phyloP scores from a whole-genome alignment of 1,140 invertebrate genomes.

The Eupeodes corollae region DNA sequence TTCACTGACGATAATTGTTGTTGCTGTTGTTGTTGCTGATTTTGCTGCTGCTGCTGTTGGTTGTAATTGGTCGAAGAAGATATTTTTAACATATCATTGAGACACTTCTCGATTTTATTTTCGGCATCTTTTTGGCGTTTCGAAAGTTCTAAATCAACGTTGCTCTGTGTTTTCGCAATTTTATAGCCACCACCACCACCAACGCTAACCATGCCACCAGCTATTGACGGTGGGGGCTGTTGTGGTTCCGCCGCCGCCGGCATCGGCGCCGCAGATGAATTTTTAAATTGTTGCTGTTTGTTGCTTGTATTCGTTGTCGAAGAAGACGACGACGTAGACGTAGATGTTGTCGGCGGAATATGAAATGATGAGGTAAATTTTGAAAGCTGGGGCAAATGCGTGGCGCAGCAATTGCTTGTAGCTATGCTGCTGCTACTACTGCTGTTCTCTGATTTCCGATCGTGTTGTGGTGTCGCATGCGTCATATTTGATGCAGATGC shows the following conservation, averaged over 20 bases:
- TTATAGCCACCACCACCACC: conserved; percentile 1
- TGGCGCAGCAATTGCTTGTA: conserved; percentile 31
- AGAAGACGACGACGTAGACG: conserved; percentile 7
- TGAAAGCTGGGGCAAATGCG: conserved; percentile 30
- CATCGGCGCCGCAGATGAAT: conserved; percentile 1
- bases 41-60: not conserved
- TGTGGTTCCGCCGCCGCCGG: conserved; percentile 5
- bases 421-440: conserved; percentile 33
- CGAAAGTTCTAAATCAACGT: conserved; percentile 16
- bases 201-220: not conserved
- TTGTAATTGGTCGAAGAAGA: not conserved
- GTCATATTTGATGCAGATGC: too few species aligned
- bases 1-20: not conserved
- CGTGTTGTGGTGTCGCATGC: conserved; percentile 4
- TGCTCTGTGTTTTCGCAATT: conserved; percentile 7
- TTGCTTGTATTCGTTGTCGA: conserved; percentile 2
- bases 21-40: not conserved
- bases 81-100: conserved; percentile 33
- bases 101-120: conserved; percentile 33
- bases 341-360: conserved; percentile 16
- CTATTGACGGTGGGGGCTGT: conserved; percentile 6
- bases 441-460: conserved; percentile 33
- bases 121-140: conserved; percentile 35
- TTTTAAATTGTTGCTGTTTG: not conserved
- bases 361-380: conserved; percentile 35